phyloP scores from a whole-genome alignment of 2,888 invertebrate genomes.

The Drosophila silvestris region DNA sequence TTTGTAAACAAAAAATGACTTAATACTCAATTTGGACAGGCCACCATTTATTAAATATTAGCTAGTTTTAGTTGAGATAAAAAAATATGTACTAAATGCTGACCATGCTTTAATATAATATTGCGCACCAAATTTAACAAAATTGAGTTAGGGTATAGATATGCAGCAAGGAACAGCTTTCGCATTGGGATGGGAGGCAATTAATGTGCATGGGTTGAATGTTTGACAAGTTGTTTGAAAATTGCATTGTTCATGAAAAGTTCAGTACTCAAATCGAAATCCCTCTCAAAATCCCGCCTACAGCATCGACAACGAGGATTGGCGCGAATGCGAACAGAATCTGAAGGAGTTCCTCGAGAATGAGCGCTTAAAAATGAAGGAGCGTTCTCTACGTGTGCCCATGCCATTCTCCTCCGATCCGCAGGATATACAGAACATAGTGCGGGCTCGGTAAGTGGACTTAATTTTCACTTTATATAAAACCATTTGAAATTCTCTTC shows the following conservation, averaged over 20 bases:
- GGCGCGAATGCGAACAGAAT: slow-evolving; percentile 83
- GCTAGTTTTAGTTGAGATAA: neutral
- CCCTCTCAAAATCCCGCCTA: too few relatives aligned
- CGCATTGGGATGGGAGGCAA: slow-evolving; percentile 6
- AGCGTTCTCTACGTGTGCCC: slow-evolving; percentile 75
- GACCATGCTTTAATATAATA: neutral
- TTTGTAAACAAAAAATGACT: too few relatives aligned
- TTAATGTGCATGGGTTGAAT: slow-evolving; percentile 58
- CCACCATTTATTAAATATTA: neutral
- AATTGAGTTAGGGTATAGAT: neutral
- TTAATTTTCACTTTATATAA: neutral
- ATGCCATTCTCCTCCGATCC: slow-evolving; percentile 81
- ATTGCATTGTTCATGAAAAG: slow-evolving; percentile 26
- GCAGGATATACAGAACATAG: slow-evolving; percentile 80
- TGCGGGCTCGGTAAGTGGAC: slow-evolving; percentile 80
- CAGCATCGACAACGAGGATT: slow-evolving; percentile 83
- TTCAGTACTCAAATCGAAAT: neutral
- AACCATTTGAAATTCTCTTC: neutral
- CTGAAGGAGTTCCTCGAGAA: slow-evolving; percentile 83
- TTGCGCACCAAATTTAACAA: too few relatives aligned
- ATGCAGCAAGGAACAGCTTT: neutral
- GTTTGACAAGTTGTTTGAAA: slow-evolving; percentile 30
- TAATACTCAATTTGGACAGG: too few relatives aligned
- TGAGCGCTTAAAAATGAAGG: slow-evolving; percentile 83
- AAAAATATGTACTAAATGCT: neutral